These are phyloP conservation scores for Odontothrips loti DNA, from an alignment of 2,888 invertebrate genomes.

Conservation along the genomic window DNA sequence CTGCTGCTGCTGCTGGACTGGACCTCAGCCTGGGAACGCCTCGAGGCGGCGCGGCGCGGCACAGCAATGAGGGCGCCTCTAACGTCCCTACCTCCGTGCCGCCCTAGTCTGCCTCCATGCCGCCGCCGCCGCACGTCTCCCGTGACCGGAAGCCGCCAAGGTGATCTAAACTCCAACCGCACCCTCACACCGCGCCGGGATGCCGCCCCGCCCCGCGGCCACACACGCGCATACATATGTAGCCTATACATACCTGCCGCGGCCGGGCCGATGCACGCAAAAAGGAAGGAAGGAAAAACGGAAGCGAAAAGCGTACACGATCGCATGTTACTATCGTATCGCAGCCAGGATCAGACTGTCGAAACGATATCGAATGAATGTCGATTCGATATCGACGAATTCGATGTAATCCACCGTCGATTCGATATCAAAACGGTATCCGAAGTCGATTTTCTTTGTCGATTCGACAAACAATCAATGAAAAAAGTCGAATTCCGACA, in stretches of 20 bases:
- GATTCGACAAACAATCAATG: too few relatives aligned
- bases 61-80: neutral
- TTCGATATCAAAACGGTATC: too few relatives aligned
- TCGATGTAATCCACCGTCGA: too few relatives aligned
- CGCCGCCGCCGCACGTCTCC: neutral
- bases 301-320: too few relatives aligned
- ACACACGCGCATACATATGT: neutral
- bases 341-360: too few relatives aligned
- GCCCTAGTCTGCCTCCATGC: neutral
- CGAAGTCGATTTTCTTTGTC: too few relatives aligned
- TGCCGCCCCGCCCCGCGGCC: neutral
- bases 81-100: neutral
- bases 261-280: too few relatives aligned
- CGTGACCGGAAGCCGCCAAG: slow-evolving; percentile 23
- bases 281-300: too few relatives aligned
- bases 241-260: neutral
- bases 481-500: too few relatives aligned
- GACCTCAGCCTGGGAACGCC: neutral
- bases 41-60: neutral
- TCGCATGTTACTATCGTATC: too few relatives aligned
- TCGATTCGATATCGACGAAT: too few relatives aligned
- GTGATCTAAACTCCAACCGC: neutral
- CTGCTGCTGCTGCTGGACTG: neutral
- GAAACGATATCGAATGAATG: too few relatives aligned
- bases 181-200: neutral